Evolutionary conservation across 2,888 invertebrate species (phyloP), one percentile per base, ranked within the genome.

Genomic region (Mesorhabditis belari): DNA sequence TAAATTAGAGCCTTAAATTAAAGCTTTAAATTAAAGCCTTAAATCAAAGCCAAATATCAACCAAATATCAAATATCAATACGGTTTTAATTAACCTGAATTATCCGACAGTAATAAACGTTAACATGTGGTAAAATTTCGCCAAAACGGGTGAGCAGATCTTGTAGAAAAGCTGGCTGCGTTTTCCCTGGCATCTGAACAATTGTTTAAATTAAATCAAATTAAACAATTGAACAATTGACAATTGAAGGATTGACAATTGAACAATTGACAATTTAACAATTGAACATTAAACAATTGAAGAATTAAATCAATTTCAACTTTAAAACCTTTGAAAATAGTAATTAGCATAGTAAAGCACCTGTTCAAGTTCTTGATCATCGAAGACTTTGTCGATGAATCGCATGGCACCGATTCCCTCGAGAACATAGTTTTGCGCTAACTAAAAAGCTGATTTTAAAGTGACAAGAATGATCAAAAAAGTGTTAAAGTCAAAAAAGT

Each of bases 361-460:
- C 58, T 68, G 62, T 25, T 70, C 67, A 6, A 75, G 35, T 49
- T 70, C 67, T 50, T 62, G 61, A 28, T 62, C 63, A 6, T 64
- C 61, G 29, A 76, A 54, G 26, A 71, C 51, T n/a, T 63, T 63
- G 49, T 68, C 70, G n/a, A 77, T 66, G 28, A 62, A 68, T 5
- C 71, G 61, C 76, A 76, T 76, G 23, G 65, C 64, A 17, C 60
- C 61, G 17, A 77, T 57, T 3, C 67, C 69, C 25, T 71, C 64
- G 49, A 66, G 61, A 19, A 76, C 69, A 29, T 29, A 56, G 21
- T 69, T 65, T 62, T 65, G 9, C 44, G 29, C n/a, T 17, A 60
- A 21, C 19, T 27, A 19, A 50, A 26, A 4, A 2, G 28, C 57
- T 57, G 49, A 23, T 54, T 5, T 12, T 27, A 59, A 35, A 9